Conservation (phyloP, 2,888 invertebrate species). For the Erannis defoliaria region DNA sequence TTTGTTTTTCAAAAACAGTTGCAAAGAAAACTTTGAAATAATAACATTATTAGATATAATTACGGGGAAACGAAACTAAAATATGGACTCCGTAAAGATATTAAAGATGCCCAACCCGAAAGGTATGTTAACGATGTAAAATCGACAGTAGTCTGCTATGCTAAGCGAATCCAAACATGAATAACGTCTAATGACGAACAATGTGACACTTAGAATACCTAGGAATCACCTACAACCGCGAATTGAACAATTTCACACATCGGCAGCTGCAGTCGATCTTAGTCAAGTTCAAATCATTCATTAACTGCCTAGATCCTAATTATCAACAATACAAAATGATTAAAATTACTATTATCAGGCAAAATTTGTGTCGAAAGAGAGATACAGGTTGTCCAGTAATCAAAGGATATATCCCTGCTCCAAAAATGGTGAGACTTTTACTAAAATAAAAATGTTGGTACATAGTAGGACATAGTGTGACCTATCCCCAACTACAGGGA, state of each 20-base stretch:
- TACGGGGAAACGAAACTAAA: neutral
- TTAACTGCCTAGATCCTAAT: neutral
- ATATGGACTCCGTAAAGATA: neutral
- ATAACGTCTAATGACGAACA: constrained; percentile 11
- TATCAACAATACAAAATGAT: neutral
- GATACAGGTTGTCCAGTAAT: too few species aligned
- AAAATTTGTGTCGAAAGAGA: too few species aligned
- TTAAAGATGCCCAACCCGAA: neutral
- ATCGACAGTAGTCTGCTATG: constrained; percentile 1
- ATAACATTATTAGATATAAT: neutral
- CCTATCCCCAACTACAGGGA: too few species aligned
- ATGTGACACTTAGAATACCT: constrained; percentile 16
- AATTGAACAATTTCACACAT: constrained; percentile 20
- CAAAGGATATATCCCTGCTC: too few species aligned
- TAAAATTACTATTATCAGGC: neutral
- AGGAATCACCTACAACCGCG: constrained; percentile 5
- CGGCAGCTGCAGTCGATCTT: constrained; percentile 7
- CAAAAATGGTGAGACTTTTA: too few species aligned
- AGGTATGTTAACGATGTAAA: neutral
- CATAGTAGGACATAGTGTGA: too few species aligned
- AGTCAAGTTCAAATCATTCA: constrained; percentile 7
- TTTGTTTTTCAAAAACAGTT: too few species aligned
- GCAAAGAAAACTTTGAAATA: neutral
- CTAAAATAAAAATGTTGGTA: too few species aligned
- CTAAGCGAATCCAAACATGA: neutral